Percentiles rank a stretch among this genome's conserved stretches.
These are phyloP conservation scores for Amiota mariae DNA, from an alignment of 2,888 invertebrate genomes.

Conservation along the genomic window DNA sequence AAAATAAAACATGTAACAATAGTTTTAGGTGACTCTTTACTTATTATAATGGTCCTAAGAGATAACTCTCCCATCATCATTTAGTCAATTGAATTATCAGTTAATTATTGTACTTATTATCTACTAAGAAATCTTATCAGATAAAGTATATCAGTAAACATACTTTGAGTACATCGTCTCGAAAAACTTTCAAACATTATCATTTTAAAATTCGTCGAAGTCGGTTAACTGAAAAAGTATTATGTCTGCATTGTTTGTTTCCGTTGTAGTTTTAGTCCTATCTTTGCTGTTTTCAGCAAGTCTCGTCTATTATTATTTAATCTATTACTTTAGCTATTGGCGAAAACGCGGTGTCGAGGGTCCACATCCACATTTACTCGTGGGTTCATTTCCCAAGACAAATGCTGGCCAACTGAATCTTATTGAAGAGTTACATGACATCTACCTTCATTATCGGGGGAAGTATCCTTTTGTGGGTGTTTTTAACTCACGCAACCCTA, in stretches of 20 bases:
- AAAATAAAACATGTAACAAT: no score
- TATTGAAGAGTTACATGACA: conserved; percentile 67
- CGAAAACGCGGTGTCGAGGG: conserved; percentile 62
- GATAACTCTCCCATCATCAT: not conserved
- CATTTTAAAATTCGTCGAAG: not conserved
- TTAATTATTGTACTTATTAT: not conserved
- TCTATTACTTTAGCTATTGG: conserved; percentile 67
- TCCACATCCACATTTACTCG: conserved; percentile 61
- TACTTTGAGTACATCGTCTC: no score
- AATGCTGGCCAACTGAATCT: conserved; percentile 56
- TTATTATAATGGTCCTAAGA: not conserved
- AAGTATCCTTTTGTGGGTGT: conserved; percentile 68
- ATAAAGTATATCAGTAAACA: not conserved
- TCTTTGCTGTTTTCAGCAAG: not conserved
- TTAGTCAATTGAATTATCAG: no score
- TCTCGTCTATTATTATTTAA: conserved; percentile 49
- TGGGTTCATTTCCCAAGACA: conserved; percentile 66
- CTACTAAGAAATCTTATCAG: not conserved
- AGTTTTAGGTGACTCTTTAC: no score
- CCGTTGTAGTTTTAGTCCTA: not conserved
- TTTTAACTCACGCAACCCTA: conserved; percentile 62
- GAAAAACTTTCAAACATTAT: not conserved
- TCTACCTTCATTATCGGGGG: conserved; percentile 69
- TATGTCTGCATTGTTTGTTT: not conserved
- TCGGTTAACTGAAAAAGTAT: not conserved